These are phyloP conservation scores for Ypsolopha sequella DNA, from an alignment of 2,888 invertebrate genomes.

Conservation along the genomic window DNA sequence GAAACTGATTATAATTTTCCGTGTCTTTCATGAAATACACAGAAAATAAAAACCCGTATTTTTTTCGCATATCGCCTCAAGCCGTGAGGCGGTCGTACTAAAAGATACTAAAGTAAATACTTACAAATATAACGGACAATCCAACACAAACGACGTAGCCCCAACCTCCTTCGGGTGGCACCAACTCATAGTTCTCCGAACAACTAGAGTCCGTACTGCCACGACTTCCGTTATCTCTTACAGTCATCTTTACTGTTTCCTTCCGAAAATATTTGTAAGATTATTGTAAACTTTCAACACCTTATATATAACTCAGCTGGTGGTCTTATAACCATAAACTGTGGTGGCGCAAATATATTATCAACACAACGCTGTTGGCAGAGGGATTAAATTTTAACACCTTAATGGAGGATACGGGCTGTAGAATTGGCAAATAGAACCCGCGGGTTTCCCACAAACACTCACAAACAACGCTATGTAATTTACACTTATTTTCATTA, in stretches of 20 bases:
- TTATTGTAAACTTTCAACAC: neutral
- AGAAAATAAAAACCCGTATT: no score
- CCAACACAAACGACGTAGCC: slow-evolving; percentile 77
- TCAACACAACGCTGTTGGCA: slow-evolving; percentile 29
- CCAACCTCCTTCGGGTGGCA: slow-evolving; percentile 80
- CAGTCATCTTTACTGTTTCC: neutral
- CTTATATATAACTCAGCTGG: slow-evolving; percentile 14
- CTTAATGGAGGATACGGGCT: slow-evolving; percentile 36
- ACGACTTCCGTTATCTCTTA: slow-evolving; percentile 7
- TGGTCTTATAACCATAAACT: slow-evolving; percentile 37
- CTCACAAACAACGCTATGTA: slow-evolving; percentile 32
- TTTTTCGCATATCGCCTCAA: no score
- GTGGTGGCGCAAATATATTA: slow-evolving; percentile 15
- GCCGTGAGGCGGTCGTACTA: neutral
- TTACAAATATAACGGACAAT: slow-evolving; percentile 75
- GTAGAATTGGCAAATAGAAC: slow-evolving; percentile 31
- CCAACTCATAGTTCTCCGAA: slow-evolving; percentile 42
- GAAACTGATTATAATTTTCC: no score
- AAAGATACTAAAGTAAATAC: slow-evolving; percentile 27
- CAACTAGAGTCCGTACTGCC: slow-evolving; percentile 32
- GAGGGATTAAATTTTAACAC: slow-evolving; percentile 37
- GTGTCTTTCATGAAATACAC: no score
- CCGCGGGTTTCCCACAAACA: slow-evolving; percentile 53
- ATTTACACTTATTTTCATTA: neutral
- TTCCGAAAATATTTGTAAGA: neutral